Percentiles rank a stretch among this genome's conserved stretches.
Conservation (phyloP, 2,888 invertebrate species). For the Troilus luridus region DNA sequence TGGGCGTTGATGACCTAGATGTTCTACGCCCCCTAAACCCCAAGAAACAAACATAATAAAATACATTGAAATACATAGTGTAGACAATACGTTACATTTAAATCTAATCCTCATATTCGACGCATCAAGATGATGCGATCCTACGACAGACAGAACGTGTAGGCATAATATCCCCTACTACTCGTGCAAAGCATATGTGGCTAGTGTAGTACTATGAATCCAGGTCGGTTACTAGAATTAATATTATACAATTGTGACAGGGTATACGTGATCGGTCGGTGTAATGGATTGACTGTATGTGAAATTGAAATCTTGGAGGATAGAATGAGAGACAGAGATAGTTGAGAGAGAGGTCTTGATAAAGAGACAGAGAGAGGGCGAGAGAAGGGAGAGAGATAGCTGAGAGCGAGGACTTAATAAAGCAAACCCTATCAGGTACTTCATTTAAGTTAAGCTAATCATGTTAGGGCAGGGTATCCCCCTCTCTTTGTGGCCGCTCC, state of each 20-base stretch:
- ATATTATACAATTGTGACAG: not conserved
- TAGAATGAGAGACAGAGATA: not conserved
- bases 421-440: conserved; percentile 32
- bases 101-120: no score
- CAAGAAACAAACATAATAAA: no score
- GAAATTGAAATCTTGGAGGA: conserved; percentile 36
- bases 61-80: no score
- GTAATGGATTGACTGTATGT: not conserved
- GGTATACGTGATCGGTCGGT: not conserved
- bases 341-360: conserved; percentile 5
- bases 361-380: not conserved
- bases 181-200: no score
- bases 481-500: conserved; percentile 12
- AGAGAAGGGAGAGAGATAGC: not conserved
- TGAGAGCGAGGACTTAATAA: not conserved
- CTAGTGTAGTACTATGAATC: no score
- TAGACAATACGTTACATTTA: no score
- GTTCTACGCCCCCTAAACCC: no score
- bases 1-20: no score
- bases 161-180: no score
- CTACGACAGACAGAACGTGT: no score
- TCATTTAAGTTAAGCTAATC: conserved; percentile 46
- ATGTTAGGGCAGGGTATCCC: not conserved
- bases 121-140: no score
- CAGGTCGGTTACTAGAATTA: not conserved